A percentile compares a stretch with the other conserved stretches of the same genome.
phyloP scores from a whole-genome alignment of 2,797 vertebrate genomes.

The Heteromormyrus szaboi region DNA sequence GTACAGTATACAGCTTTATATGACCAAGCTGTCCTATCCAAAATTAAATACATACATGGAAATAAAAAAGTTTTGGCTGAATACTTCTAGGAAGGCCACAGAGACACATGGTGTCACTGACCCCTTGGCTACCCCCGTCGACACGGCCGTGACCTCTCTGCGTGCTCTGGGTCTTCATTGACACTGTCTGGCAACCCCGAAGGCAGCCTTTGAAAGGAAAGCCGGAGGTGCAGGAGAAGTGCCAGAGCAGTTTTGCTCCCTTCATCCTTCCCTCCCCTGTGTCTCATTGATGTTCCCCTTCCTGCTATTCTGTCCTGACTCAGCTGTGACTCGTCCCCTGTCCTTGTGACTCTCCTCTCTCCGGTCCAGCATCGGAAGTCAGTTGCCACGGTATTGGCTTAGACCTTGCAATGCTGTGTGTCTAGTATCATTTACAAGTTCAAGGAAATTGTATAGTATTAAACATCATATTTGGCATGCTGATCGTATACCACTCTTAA shows the following conservation, averaged over 20 bases:
- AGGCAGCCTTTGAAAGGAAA: neutral
- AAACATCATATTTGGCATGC: neutral
- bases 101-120: neutral
- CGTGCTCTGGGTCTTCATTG: neutral
- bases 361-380: constrained; percentile 77
- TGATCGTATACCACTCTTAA: neutral
- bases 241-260: neutral
- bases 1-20: neutral
- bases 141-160: neutral
- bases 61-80: neutral
- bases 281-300: neutral
- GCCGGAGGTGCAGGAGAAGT: neutral
- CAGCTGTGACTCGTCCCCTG: neutral
- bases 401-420: constrained; percentile 61
- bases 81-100: neutral
- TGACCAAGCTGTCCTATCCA: neutral
- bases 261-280: neutral
- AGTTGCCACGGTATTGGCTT: constrained; percentile 73
- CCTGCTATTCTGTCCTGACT: neutral
- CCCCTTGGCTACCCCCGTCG: neutral
- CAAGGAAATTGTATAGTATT: neutral
- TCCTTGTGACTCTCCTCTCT: constrained; percentile 27
- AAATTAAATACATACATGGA: neutral
- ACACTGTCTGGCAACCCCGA: neutral
- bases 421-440: neutral